A percentile compares a stretch with the other conserved stretches of the same genome.
These are phyloP conservation scores for Drosophila vallismaia DNA, from an alignment of 2,888 invertebrate species.

Conservation along the genomic window DNA sequence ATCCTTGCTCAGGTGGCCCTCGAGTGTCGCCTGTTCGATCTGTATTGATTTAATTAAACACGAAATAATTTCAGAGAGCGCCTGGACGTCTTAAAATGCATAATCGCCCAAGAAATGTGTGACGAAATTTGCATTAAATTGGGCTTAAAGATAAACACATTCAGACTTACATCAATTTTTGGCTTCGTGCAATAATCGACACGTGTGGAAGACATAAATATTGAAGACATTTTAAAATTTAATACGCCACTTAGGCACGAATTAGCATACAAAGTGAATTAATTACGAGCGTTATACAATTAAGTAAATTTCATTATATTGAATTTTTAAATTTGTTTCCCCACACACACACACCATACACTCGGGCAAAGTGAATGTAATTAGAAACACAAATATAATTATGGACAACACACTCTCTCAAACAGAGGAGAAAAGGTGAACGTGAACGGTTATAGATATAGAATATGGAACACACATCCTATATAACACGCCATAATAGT, in stretches of 20 bases:
- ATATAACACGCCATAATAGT: conserved; percentile 12
- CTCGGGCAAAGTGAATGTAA: conserved; percentile 64
- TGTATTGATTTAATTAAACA: conserved; percentile 71
- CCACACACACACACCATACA: conserved; percentile 25
- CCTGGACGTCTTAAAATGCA: conserved; percentile 40
- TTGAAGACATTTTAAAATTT: conserved; percentile 79
- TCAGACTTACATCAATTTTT: conserved; percentile 42
- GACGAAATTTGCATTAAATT: conserved; percentile 61
- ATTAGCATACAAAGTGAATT: conserved; percentile 81
- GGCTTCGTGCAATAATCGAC: conserved; percentile 73
- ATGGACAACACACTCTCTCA: conserved; percentile 35
- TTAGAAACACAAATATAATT: conserved; percentile 78
- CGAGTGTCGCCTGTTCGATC: conserved; percentile 25
- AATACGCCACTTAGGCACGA: conserved; percentile 78
- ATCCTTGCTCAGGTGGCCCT: conserved; percentile 33
- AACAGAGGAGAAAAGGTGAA: conserved; percentile 24
- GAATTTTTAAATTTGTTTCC: conserved; percentile 78
- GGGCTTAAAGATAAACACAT: conserved; percentile 26
- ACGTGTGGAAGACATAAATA: conserved; percentile 72
- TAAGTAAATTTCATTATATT: conserved; percentile 81
- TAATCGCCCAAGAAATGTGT: conserved; percentile 59
- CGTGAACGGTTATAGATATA: conserved; percentile 33
- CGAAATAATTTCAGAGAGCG: conserved; percentile 42
- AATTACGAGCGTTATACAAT: conserved; percentile 81
- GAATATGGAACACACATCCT: conserved; percentile 16